Conservation (phyloP, 2,888 invertebrate genomes). For the Dryomyza anilis region DNA sequence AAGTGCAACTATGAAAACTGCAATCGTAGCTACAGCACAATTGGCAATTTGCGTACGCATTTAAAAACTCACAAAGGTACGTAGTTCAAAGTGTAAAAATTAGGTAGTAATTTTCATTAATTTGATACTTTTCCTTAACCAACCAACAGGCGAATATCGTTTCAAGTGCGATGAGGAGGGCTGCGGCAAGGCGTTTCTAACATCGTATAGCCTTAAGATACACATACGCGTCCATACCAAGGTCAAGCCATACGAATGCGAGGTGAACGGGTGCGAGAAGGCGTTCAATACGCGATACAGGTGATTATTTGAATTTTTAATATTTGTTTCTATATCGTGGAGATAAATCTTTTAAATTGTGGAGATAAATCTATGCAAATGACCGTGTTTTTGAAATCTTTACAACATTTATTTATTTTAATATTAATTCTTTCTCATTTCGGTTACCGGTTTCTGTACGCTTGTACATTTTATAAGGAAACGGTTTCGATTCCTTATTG, state of each 20-base stretch:
- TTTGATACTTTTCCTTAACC: slow-evolving; percentile 5
- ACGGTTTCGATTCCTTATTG: no score
- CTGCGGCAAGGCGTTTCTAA: slow-evolving; percentile 92
- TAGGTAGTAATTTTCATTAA: neutral
- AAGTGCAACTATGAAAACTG: slow-evolving; percentile 90
- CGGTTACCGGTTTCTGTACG: no score
- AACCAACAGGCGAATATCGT: slow-evolving; percentile 81
- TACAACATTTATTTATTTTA: no score
- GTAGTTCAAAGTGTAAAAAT: slow-evolving; percentile 31
- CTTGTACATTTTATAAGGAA: no score
- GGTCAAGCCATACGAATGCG: slow-evolving; percentile 88
- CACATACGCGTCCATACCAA: slow-evolving; percentile 94
- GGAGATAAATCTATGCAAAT: no score
- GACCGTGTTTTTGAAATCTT: no score
- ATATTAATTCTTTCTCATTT: no score
- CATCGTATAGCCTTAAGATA: slow-evolving; percentile 93
- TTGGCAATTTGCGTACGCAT: slow-evolving; percentile 92
- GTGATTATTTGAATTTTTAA: slow-evolving; percentile 55
- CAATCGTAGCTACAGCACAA: slow-evolving; percentile 86
- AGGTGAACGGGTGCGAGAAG: slow-evolving; percentile 81
- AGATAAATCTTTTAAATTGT: no score
- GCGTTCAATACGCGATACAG: slow-evolving; percentile 94
- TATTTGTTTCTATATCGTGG: no score
- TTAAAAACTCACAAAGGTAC: slow-evolving; percentile 95
- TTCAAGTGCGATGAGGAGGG: slow-evolving; percentile 87